Evolutionary conservation across 2,113 vertebrate species (phyloP).

Genomic region (Suricata suricatta): DNA sequence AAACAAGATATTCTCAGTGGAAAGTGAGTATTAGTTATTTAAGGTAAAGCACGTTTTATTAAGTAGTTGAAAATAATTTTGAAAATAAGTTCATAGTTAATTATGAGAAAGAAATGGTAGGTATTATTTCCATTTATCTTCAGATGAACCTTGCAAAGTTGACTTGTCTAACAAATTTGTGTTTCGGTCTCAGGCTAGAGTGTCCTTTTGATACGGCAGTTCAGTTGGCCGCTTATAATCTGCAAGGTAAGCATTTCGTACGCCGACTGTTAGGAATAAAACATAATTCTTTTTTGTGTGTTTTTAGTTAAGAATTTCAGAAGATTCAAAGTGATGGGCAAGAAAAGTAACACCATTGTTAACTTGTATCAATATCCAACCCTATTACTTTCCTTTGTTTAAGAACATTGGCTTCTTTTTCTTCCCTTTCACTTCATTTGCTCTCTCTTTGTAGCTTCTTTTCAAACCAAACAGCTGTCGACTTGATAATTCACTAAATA

Average conservation of each 20-base stretch:
- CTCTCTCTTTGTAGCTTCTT: neutral
- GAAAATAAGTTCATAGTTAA: constrained; percentile 20
- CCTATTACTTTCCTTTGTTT: constrained; percentile 6
- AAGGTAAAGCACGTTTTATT: constrained; percentile 12
- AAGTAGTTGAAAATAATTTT: constrained; percentile 29
- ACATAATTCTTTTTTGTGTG: neutral
- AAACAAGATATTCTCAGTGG: constrained; percentile 98
- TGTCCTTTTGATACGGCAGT: constrained; percentile 95
- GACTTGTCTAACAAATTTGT: constrained; percentile 51
- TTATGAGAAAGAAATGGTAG: neutral
- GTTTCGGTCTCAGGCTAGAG: constrained; percentile 89
- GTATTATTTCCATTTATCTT: constrained; percentile 41
- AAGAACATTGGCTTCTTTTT: neutral
- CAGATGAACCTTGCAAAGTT: constrained; percentile 33
- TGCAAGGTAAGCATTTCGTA: constrained; percentile 91
- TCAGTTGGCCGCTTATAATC: constrained; percentile 93
- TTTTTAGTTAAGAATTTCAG: constrained; percentile 24
- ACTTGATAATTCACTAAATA: neutral
- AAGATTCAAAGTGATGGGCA: neutral
- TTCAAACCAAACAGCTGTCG: neutral
- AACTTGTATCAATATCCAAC: neutral
- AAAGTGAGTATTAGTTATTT: constrained; percentile 90
- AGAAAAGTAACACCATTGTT: neutral
- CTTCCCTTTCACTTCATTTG: neutral
- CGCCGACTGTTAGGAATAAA: neutral